These are phyloP conservation scores for Drosophila kambysellisi DNA, from an alignment of 2,888 invertebrate species.

Conservation along the genomic window DNA sequence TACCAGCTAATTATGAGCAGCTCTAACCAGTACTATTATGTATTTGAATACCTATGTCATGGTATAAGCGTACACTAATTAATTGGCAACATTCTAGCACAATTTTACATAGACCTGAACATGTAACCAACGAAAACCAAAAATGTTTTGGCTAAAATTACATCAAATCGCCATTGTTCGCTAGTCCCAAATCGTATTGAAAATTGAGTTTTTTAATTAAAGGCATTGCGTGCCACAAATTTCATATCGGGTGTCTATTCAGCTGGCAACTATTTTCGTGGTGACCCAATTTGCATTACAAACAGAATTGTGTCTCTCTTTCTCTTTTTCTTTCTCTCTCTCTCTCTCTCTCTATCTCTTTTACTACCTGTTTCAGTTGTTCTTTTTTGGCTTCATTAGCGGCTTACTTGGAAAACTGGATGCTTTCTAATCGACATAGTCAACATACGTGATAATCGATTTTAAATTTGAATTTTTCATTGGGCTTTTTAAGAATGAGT, in stretches of 20 bases:
- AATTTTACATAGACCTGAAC: neutral
- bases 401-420: neutral
- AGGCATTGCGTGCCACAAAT: conserved; percentile 1
- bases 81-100: neutral
- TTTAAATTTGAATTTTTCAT: neutral
- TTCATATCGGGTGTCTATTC: neutral
- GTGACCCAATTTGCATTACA: conserved; percentile 14
- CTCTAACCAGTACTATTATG: too few species aligned
- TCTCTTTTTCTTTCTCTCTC: neutral
- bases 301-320: neutral
- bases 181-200: neutral
- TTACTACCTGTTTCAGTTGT: neutral
- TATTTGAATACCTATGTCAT: neutral
- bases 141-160: neutral
- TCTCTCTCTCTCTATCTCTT: neutral
- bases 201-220: conserved; percentile 6
- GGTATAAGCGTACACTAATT: neutral
- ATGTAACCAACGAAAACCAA: neutral
- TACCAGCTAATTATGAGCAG: neutral
- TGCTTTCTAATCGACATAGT: neutral
- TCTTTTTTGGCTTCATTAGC: neutral
- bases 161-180: neutral
- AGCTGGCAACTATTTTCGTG: neutral
- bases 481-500: neutral
- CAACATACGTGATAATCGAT: too few species aligned